These are phyloP conservation scores for Holothuria leucospilota DNA, from an alignment of 53 echinoderm and acorn worm genomes.

Conservation along the genomic window DNA sequence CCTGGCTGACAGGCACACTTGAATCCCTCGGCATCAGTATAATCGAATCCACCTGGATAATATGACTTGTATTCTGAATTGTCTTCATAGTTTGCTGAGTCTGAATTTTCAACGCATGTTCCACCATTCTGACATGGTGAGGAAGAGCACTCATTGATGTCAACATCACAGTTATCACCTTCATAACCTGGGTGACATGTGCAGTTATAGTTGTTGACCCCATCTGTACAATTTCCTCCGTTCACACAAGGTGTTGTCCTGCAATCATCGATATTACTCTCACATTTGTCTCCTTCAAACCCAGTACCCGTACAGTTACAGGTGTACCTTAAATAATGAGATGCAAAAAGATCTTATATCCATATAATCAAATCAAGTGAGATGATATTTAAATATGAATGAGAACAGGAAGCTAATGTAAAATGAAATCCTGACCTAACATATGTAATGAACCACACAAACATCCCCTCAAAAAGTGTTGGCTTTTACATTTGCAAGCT, in stretches of 20 bases:
- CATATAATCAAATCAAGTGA: neutral
- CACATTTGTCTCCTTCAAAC: constrained; percentile 70
- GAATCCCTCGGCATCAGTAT: constrained; percentile 50
- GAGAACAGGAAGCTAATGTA: no score
- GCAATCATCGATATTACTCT: constrained; percentile 74
- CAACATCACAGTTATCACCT: constrained; percentile 68
- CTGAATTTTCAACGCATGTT: constrained; percentile 64
- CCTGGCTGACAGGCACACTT: constrained; percentile 67
- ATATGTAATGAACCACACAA: no score
- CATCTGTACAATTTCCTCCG: constrained; percentile 66
- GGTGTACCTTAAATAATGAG: constrained; percentile 44
- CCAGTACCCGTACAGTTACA: constrained; percentile 74
- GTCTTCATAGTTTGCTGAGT: constrained; percentile 49
- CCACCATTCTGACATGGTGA: constrained; percentile 74
- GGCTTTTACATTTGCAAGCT: no score
- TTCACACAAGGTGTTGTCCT: constrained; percentile 64
- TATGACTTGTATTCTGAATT: constrained; percentile 70
- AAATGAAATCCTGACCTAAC: no score
- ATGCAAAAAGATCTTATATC: neutral
- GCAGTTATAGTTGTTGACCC: constrained; percentile 66
- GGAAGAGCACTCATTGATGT: constrained; percentile 71
- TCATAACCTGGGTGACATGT: constrained; percentile 50
- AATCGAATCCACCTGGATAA: constrained; percentile 75
- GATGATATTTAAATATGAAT: neutral
- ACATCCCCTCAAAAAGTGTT: no score